Evolutionary conservation across 2,888 invertebrate species (phyloP), one percentile per base, ranked within the genome.

Genomic region (Ophion costatus): DNA sequence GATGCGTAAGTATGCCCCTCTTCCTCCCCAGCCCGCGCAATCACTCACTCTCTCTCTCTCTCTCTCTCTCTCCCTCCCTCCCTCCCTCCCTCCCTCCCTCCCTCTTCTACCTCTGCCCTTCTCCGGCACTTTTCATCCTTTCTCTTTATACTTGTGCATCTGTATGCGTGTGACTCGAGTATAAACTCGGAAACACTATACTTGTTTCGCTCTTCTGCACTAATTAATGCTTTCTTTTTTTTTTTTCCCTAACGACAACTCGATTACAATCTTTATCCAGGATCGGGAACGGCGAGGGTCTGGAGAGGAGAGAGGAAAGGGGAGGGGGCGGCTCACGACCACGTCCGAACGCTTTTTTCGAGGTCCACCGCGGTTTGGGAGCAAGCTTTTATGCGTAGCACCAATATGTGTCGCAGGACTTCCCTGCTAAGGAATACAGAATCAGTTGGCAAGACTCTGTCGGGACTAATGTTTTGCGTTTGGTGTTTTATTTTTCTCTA

Each of bases 1-100:
- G 71, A 79, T 76, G 75, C 75, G 79, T 78, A 67, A 73, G 69
- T 67, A 69, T 33, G 29, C 64, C 66, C 42, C 29, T 42, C 69
- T 70, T 38, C 59, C 24, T 56, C 56, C 14, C 33, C 42, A 42
- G 14, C 22, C 64, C 45, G 1, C 20, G 24, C 59, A 29, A 24
- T 42, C 11, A 1, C 24, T 56, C 42, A 14, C 29, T 51, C 42
- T 74, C 38, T 29, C 29, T 76, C 51, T 56, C 38, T 76, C 66
- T 76, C 33, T 76, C 22, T 56, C n/a, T n/a, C 29, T 42, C 69
- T 70, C 7, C 59, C 24, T 56, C 56, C 14, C 33, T 42, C 11
- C 1, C 24, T 56, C 42, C 14, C 29, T 51, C 42, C 61, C 38
- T 29, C 29, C 66, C 51, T 56, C 38, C 66, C 66, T 76, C 33